Base-by-base conservation (phyloP, 53 echinoderm and acorn worm genomes). In the Henricia sp. region DNA sequence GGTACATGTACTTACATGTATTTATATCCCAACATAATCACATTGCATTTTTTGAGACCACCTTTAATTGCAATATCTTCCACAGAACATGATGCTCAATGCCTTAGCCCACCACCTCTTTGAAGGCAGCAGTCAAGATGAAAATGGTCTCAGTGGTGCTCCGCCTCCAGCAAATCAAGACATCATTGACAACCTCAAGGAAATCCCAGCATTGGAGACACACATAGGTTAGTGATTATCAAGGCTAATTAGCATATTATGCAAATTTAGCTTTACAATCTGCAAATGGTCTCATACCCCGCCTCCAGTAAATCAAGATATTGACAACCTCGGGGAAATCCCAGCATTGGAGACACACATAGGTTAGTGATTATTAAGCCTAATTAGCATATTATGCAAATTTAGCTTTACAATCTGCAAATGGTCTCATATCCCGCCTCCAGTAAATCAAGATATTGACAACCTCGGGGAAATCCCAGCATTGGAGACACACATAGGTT, bases 91-190 rank as follows among this genome's bases (percentile, higher is more conserved):
- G 43, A 83, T 94, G 53, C 84, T 94, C 6, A 94, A 86, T 84
- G 82, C 91, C 38, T 70, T 94, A 46, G 94, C 94, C 0, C 94
- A 91, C 34, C 94, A 94, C 69, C 91, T 90, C 43, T 88, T 88
- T 76, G 93, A 88, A 42, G 86, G 51, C 9, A 74, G 64, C 4
- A 41, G 58, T 19, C 70, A 70, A 8, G 67, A 48, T 24, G 50
- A 82, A 0, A 38, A 64, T 50, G 78, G 70, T 30, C 71, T 78
- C 41, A 52, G 30, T 20, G 92, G 91, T 24, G 91, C 91, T 3
- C 96, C 93, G 25, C 87, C 96, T 3, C 93, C 96, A 30, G 96
- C 96, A 27, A 42, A 89, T 12, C 71, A 91, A 24, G 89, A 89
- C 25, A 74, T 84, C 40, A 96, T 96, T 50, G 84, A 95, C 30